Conservation (phyloP, 2,888 invertebrate genomes). For the Drosophila anomelani region DNA sequence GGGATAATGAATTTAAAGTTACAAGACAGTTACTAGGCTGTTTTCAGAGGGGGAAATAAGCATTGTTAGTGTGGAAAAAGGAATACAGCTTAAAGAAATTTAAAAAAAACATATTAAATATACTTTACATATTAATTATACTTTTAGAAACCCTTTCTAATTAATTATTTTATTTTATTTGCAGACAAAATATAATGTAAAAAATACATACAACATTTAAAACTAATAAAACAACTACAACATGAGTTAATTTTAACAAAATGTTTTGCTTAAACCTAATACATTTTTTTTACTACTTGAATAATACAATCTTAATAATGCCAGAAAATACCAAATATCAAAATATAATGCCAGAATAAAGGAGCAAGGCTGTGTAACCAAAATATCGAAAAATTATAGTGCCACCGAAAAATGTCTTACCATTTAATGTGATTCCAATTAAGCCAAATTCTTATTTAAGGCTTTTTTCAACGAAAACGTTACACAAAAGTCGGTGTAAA, state of each 20-base stretch:
- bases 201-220: not conserved
- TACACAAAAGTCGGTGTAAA: not conserved
- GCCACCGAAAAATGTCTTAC: slow-evolving; percentile 25
- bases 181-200: not conserved
- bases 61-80: no score
- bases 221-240: not conserved
- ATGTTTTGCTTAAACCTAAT: not conserved
- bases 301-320: not conserved
- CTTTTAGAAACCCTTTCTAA: no score
- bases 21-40: not conserved
- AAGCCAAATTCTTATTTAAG: slow-evolving; percentile 29
- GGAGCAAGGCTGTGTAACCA: slow-evolving; percentile 16
- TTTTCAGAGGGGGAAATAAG: not conserved
- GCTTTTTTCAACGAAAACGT: slow-evolving; percentile 1
- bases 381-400: slow-evolving; percentile 9
- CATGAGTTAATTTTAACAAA: not conserved
- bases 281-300: not conserved
- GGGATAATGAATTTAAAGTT: not conserved
- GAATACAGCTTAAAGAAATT: not conserved
- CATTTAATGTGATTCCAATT: slow-evolving; percentile 30
- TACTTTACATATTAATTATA: no score
- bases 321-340: not conserved
- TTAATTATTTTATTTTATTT: not conserved
- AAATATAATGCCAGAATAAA: slow-evolving; percentile 16
- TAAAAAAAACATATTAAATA: no score